Conservation (phyloP, 30 jellyfish, hydroid and myxozoan species). For the Chrysaora quinquecirrha region DNA sequence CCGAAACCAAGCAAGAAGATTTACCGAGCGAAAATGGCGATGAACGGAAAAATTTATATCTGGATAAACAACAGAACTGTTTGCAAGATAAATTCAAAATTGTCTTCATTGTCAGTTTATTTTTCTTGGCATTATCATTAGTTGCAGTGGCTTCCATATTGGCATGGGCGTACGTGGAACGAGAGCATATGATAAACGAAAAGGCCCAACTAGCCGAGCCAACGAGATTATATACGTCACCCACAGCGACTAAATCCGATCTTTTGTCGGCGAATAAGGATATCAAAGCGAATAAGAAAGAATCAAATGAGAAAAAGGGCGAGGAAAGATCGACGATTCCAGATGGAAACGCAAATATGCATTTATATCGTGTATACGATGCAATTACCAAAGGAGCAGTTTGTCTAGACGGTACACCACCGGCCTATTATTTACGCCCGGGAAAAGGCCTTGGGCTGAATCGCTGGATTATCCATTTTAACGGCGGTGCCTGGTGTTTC, state of each 20-base stretch:
- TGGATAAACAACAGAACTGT: constrained; percentile 7
- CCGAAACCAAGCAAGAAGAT: constrained; percentile 14
- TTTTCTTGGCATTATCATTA: constrained; percentile 27
- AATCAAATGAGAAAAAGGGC: background rate
- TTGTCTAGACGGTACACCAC: constrained; percentile 98
- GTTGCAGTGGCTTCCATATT: constrained; percentile 56
- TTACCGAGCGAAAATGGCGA: background rate
- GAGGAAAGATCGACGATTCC: constrained; percentile 65
- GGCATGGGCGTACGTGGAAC: constrained; percentile 75
- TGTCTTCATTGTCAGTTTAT: constrained; percentile 23
- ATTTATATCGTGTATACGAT: constrained; percentile 76
- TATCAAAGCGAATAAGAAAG: background rate
- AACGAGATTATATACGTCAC: constrained; percentile 52
- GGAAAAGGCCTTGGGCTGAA: constrained; percentile 89
- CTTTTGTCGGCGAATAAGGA: background rate
- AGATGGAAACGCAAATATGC: constrained; percentile 67
- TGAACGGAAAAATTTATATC: constrained; percentile 25
- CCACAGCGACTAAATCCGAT: constrained; percentile 5
- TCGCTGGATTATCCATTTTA: constrained; percentile 95
- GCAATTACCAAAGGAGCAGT: constrained; percentile 94
- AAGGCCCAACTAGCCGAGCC: constrained; percentile 52
- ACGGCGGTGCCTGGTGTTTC: constrained; percentile 99
- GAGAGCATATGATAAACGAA: constrained; percentile 20
- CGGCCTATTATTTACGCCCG: constrained; percentile 97
- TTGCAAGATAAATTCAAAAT: constrained; percentile 43